Evolutionary conservation across 1,140 invertebrate species (phyloP), one percentile per base, ranked within the genome.

Genomic region (Caenorhabditis tropicalis): DNA sequence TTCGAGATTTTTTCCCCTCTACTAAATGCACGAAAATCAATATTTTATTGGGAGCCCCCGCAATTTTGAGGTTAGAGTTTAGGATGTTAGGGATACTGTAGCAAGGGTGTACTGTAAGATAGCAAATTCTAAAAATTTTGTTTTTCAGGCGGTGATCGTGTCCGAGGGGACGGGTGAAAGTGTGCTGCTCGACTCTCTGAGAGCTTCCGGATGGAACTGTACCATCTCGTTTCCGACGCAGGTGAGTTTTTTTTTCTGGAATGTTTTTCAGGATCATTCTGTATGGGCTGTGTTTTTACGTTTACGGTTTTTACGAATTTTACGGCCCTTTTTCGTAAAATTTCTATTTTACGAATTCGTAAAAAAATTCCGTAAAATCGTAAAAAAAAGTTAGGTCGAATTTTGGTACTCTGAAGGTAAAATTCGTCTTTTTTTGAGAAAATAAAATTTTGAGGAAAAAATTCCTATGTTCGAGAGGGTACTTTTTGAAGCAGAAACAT

Each of bases 141-240:
- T 48, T 58, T 82, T 82, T 29, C 82, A 82, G 82, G 82, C 82
- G 0, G 60, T 82, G 16, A 27, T 82, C 29, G 82, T 82, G 56
- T 70, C 82, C 12, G 58, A 70, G n/a, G 46, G 56, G 2, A 29
- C 46, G 29, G 82, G 60, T 21, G 82, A 82, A 31, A 60, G 82
- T 43, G 58, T 60, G 56, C 60, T 82, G 24, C 56, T 82, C 43
- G 82, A 82, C 60, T 60, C 56, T 12, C 58, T 82, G 3, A 19
- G 60, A n/a, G n/a, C 56, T 9, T 29, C 36, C 58, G 82, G 39
- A 27, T 82, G 82, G 82, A 82, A 48, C 74, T 46, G 56, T 29
- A 82, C 56, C 29, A 27, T 82, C 27, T 58, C 82, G 27, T 46
- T 70, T 74, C 82, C 82, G 31, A 36, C 24, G 16, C 82, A 70